A percentile compares a stretch with the other conserved stretches of the same genome.
phyloP scores from a whole-genome alignment of 1,140 invertebrate species.

The Muscidifurax raptorellus region DNA sequence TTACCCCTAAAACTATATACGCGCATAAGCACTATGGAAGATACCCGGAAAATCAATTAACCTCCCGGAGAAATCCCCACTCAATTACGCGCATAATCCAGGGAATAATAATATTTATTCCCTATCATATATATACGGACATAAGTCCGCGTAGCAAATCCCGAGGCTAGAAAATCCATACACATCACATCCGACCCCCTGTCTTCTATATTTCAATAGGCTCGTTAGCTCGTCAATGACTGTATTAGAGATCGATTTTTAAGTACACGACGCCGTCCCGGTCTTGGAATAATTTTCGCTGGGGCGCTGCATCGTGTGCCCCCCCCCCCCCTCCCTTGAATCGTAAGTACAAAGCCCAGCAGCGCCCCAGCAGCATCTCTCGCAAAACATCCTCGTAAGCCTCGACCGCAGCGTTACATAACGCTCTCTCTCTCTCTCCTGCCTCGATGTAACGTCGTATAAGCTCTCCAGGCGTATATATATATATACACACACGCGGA shows the following conservation, averaged over 20 bases:
- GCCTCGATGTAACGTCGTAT: background rate
- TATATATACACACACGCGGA: background rate
- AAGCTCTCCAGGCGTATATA: constrained; percentile 12
- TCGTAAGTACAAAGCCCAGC: background rate
- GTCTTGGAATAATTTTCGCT: constrained; percentile 33
- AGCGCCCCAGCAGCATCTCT: background rate
- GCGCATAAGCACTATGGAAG: background rate
- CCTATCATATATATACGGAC: background rate
- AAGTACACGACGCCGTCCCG: background rate
- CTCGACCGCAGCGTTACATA: constrained; percentile 22
- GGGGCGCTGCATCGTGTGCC: background rate
- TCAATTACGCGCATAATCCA: background rate
- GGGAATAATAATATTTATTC: constrained; percentile 2
- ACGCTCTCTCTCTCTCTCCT: background rate
- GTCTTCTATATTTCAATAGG: constrained; percentile 21
- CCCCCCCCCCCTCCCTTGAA: background rate
- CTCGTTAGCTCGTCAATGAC: constrained; percentile 42
- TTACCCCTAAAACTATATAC: too few relatives aligned
- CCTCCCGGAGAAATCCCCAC: background rate
- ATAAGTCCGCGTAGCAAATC: background rate
- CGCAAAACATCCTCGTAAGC: background rate
- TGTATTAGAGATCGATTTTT: constrained; percentile 45
- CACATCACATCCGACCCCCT: background rate
- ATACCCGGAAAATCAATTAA: background rate
- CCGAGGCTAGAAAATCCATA: background rate